Base-by-base conservation (phyloP, 2,797 vertebrate species). In the Pangasius mekongensis region DNA sequence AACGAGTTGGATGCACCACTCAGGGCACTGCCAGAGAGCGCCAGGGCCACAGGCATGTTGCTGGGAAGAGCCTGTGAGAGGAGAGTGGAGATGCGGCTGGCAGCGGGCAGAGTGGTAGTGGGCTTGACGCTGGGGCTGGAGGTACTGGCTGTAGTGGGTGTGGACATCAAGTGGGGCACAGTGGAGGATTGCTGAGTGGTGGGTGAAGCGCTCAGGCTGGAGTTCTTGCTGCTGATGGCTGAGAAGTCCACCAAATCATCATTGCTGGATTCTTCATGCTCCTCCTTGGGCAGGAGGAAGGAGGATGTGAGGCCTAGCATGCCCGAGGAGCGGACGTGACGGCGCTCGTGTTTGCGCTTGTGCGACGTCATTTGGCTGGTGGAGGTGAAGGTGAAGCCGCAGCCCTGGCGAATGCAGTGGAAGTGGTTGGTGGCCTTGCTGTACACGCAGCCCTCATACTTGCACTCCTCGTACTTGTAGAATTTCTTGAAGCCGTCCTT, bases 311-410 rank as follows among this genome's bases (percentile, higher is more conserved):
- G 96, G 88, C 98, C 97, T 92, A 98, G 96, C 89, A 97, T 96
- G 0, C 97, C 97, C 0, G 98, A 97, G 90, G 98, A 97, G 73
- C 98, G 97, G 92, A 99, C 97, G 95, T 99, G 98, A 82, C 99
- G 95, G 78, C 99, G 98, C 94, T 99, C 98, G 0, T 99, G 99
- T 91, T 99, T 99, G 94, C 99, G 99, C 92, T 99, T 99, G 93
- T 99, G 99, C 24, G 99, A 99, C 92, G 98, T 99, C 99, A 99
- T 99, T 97, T 99, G 99, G 96, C 99, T 99, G 95, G 99, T 99
- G 96, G 99, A 99, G 93, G 99, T 99, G 95, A 99, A 99, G 93
- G 99, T 99, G 96, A 99, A 99, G 93, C 98, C 99, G 33, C 99
- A 99, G 96, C 98, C 98, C 0, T 97, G 96, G 78, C 99, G 98